A percentile compares a stretch with the other conserved stretches of the same genome.
Conservation (phyloP, 1,140 invertebrate species). For the Brachionus calyciflorus region DNA sequence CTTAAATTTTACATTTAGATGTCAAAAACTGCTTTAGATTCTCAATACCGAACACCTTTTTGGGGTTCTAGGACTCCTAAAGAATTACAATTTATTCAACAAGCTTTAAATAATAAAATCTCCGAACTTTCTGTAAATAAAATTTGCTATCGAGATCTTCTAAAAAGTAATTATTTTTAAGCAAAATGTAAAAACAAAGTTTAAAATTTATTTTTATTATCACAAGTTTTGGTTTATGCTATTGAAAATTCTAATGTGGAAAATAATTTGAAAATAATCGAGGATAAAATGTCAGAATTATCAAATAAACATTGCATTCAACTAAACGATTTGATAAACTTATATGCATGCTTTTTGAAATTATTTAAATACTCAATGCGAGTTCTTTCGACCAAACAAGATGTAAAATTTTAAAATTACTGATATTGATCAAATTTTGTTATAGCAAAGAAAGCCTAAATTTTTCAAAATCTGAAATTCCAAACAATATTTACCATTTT, state of each 20-base stretch:
- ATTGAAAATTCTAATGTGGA: background rate
- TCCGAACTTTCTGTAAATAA: background rate
- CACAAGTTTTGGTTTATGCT: background rate
- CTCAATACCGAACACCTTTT: background rate
- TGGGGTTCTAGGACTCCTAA: slow-evolving; percentile 9
- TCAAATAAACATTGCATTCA: background rate
- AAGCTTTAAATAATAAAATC: background rate
- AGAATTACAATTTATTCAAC: slow-evolving; percentile 15
- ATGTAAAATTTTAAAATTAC: background rate
- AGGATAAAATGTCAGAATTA: background rate
- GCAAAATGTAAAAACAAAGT: background rate
- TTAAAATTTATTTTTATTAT: background rate
- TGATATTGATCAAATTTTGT: background rate
- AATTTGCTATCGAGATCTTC: background rate
- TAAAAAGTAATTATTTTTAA: background rate
- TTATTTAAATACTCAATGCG: background rate
- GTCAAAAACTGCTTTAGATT: background rate
- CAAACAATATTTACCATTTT: background rate
- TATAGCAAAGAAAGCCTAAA: background rate
- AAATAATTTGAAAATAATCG: background rate
- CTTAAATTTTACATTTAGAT: too few relatives aligned
- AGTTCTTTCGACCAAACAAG: background rate
- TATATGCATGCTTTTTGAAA: background rate
- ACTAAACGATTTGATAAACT: background rate
- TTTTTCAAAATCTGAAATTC: too few relatives aligned